Percentiles rank a stretch among this genome's conserved stretches.
These are phyloP conservation scores for Drosophila nigrodunni DNA, from an alignment of 1,140 invertebrate genomes.

Conservation along the genomic window DNA sequence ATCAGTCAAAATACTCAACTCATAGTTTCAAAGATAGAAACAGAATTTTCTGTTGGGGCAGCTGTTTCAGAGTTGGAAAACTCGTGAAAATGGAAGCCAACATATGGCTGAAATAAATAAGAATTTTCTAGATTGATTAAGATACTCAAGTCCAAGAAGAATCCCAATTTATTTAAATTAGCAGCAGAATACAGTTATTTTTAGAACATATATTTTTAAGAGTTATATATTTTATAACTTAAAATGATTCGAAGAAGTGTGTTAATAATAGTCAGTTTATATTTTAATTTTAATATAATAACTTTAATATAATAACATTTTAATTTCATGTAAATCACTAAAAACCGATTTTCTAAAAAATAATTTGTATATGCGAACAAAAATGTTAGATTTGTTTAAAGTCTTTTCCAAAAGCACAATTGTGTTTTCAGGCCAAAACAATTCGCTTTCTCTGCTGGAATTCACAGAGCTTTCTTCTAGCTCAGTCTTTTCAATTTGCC, in stretches of 20 bases:
- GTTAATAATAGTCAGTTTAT: too few relatives aligned
- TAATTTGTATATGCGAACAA: too few relatives aligned
- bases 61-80: not conserved
- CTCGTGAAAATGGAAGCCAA: constrained; percentile 4
- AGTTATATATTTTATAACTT: too few relatives aligned
- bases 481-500: not conserved
- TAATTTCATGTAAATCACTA: too few relatives aligned
- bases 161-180: too few relatives aligned
- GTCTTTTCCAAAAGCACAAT: not conserved
- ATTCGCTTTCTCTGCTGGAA: not conserved
- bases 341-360: too few relatives aligned
- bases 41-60: not conserved
- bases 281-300: too few relatives aligned
- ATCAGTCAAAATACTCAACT: constrained; percentile 11
- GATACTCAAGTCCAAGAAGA: not conserved
- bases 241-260: too few relatives aligned
- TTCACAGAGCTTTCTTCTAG: not conserved
- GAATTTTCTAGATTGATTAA: not conserved
- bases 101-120: constrained; percentile 17
- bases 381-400: not conserved
- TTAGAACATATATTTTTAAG: too few relatives aligned
- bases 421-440: not conserved
- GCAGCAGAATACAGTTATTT: too few relatives aligned
- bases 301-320: too few relatives aligned
- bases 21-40: not conserved